phyloP scores from a whole-genome alignment of 2,797 vertebrate genomes.

The Tympanoctomys barrerae region DNA sequence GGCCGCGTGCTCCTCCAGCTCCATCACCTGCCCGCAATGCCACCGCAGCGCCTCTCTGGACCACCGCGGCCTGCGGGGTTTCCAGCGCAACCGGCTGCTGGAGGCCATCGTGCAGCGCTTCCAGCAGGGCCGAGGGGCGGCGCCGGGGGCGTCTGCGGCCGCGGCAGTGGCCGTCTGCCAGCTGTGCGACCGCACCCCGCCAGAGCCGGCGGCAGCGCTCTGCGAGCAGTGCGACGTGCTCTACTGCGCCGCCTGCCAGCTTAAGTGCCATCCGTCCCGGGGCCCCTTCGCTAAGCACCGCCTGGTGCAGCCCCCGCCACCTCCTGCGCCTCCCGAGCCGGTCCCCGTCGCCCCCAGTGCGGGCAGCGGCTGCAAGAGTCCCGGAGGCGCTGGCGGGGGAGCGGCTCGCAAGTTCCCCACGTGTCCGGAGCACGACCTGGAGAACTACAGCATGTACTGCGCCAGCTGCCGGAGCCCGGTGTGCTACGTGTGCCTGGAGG shows the following conservation, averaged over 20 bases:
- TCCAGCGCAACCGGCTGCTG: slow-evolving; percentile 96
- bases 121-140: slow-evolving; percentile 90
- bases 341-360: background rate
- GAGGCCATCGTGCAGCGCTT: slow-evolving; percentile 96
- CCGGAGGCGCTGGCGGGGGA: slow-evolving; percentile 8
- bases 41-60: slow-evolving; percentile 97
- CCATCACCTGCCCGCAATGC: slow-evolving; percentile 97
- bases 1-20: slow-evolving; percentile 92
- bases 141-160: slow-evolving; percentile 17
- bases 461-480: slow-evolving; percentile 94
- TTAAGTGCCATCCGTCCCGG: slow-evolving; percentile 96
- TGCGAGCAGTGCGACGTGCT: slow-evolving; percentile 98
- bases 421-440: slow-evolving; percentile 96
- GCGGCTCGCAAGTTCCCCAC: slow-evolving; percentile 91
- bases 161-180: slow-evolving; percentile 91
- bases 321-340: slow-evolving; percentile 9
- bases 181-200: slow-evolving; percentile 96
- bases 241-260: slow-evolving; percentile 96
- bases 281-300: slow-evolving; percentile 97
- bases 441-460: slow-evolving; percentile 97
- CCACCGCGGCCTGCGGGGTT: slow-evolving; percentile 95
- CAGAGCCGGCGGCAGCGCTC: slow-evolving; percentile 93
- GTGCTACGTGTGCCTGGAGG: slow-evolving; percentile 95
- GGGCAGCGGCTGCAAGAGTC: slow-evolving; percentile 79
- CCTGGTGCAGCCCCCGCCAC: slow-evolving; percentile 84